These are phyloP conservation scores for Chaenocephalus aceratus DNA, from an alignment of 2,113 vertebrate species.

Conservation along the genomic window DNA sequence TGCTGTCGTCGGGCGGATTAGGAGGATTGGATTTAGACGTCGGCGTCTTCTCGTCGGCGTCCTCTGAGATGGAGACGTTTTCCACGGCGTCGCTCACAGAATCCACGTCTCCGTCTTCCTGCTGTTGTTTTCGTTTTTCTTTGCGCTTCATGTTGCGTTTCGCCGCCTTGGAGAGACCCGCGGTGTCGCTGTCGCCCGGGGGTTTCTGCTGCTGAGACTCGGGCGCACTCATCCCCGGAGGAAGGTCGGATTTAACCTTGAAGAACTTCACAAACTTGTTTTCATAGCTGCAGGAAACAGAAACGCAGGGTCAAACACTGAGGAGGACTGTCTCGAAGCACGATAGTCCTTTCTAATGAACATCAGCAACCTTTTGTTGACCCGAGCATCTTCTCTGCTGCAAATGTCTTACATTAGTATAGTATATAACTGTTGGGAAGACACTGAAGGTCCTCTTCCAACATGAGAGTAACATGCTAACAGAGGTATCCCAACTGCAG, in stretches of 20 bases:
- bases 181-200: conserved; percentile 69
- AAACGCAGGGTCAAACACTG: conserved; percentile 6
- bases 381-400: no score
- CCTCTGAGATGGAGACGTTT: conserved; percentile 74
- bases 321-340: no score
- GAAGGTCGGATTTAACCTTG: conserved; percentile 94
- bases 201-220: conserved; percentile 77
- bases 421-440: no score
- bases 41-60: conserved; percentile 22
- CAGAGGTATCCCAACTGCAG: no score
- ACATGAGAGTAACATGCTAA: no score
- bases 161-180: conserved; percentile 89
- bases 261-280: conserved; percentile 98
- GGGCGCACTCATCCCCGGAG: conserved; percentile 88
- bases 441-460: no score
- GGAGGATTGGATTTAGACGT: no score
- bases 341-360: no score
- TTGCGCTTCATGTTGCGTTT: conserved; percentile 96
- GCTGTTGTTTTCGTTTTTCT: conserved; percentile 92
- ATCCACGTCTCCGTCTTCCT: conserved; percentile 71
- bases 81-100: conserved; percentile 82
- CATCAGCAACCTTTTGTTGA: no score
- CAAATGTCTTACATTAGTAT: no score
- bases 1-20: conserved; percentile 36
- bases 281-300: conserved; percentile 88